A percentile compares a stretch with the other conserved stretches of the same genome.
These are phyloP conservation scores for Cetoscarus ocellatus DNA, from an alignment of 2,797 vertebrate species.

Conservation along the genomic window DNA sequence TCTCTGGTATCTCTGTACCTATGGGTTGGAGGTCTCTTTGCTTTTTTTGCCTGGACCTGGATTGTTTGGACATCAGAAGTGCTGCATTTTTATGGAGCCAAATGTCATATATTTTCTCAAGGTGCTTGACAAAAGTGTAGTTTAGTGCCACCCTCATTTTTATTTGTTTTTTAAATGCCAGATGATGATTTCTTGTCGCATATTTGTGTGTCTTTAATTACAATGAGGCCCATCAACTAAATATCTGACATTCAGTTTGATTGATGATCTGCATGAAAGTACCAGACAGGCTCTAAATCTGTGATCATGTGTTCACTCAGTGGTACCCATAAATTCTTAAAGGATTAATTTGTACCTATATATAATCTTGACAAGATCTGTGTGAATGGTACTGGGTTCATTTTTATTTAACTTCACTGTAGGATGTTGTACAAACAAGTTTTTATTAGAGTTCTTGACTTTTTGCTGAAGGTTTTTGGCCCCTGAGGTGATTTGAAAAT, in stretches of 20 bases:
- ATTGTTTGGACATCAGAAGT: too few species aligned
- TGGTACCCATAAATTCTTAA: too few species aligned
- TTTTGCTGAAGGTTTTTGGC: not conserved
- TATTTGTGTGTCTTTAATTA: not conserved
- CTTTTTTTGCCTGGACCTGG: too few species aligned
- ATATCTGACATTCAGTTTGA: too few species aligned
- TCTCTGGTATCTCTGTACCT: too few species aligned
- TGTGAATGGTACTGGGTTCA: slow-evolving; percentile 15
- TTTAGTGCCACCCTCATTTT: too few species aligned
- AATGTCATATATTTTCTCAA: too few species aligned
- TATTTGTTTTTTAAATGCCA: too few species aligned
- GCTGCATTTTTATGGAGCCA: too few species aligned
- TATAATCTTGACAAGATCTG: not conserved
- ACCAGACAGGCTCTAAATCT: not conserved
- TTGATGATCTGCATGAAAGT: not conserved
- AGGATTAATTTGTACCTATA: not conserved
- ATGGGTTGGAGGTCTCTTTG: too few species aligned
- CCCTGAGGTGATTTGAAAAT: not conserved
- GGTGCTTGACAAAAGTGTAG: too few species aligned
- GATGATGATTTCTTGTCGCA: too few species aligned
- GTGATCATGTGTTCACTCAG: not conserved
- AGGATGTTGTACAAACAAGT: not conserved
- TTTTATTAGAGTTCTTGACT: not conserved
- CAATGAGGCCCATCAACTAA: not conserved
- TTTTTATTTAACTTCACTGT: not conserved